These are phyloP conservation scores for Odontocerum albicorne DNA, from an alignment of 2,888 invertebrate genomes.

Conservation along the genomic window DNA sequence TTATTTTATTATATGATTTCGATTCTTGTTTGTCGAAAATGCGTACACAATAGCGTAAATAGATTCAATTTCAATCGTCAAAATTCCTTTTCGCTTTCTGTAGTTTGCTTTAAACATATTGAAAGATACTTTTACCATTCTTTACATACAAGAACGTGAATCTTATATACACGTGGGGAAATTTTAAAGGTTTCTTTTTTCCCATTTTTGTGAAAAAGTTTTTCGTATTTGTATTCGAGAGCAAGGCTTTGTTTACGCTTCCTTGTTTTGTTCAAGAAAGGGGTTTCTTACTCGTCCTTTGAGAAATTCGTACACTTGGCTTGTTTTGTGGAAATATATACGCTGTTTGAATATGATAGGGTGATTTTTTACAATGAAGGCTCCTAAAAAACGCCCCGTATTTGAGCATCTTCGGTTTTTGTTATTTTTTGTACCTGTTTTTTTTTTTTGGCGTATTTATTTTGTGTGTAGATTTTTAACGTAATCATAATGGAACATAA, in stretches of 20 bases:
- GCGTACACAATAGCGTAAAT: no score
- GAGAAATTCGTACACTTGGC: slow-evolving; percentile 26
- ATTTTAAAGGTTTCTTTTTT: slow-evolving; percentile 18
- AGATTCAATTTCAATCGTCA: no score
- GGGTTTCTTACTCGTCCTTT: slow-evolving; percentile 14
- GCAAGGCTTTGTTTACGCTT: slow-evolving; percentile 16
- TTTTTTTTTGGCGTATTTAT: no score
- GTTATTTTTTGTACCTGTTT: slow-evolving; percentile 7
- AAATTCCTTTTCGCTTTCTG: background rate
- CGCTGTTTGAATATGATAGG: slow-evolving; percentile 20
- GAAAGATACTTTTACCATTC: background rate
- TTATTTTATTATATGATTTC: no score
- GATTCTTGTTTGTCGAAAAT: no score
- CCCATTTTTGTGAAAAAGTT: slow-evolving; percentile 19
- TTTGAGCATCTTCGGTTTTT: background rate
- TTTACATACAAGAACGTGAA: background rate
- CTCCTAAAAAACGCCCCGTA: background rate
- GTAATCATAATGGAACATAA: no score
- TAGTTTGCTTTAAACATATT: background rate
- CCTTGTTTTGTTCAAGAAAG: slow-evolving; percentile 22
- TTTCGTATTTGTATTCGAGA: slow-evolving; percentile 4
- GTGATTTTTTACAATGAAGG: slow-evolving; percentile 16
- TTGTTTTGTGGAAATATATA: slow-evolving; percentile 17
- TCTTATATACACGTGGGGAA: slow-evolving; percentile 4
- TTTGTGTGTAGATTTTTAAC: no score